Conservation (phyloP, 2,113 vertebrate genomes). For the Neopipo cinnamomea region DNA sequence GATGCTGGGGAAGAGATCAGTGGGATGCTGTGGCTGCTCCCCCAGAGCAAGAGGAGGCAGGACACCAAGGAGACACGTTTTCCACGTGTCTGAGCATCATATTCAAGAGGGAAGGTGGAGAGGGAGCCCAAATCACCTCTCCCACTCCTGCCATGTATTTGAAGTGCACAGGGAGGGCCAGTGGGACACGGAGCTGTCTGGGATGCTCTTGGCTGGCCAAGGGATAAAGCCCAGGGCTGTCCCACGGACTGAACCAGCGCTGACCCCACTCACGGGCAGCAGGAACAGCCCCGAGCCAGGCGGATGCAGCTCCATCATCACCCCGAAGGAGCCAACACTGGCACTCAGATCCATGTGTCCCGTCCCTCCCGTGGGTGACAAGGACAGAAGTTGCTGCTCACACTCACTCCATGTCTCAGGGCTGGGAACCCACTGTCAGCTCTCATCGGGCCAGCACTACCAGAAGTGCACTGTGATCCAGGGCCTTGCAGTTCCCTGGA, state of each 20-base stretch:
- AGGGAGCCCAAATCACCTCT: background rate
- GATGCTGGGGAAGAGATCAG: background rate
- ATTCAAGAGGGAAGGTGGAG: background rate
- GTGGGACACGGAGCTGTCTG: background rate
- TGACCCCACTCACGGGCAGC: background rate
- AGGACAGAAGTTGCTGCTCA: background rate
- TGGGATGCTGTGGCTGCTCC: background rate
- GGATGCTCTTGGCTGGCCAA: background rate
- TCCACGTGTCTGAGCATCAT: background rate
- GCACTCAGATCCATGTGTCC: background rate
- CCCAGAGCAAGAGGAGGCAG: background rate
- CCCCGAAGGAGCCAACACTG: background rate
- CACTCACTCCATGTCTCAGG: rapidly evolving
- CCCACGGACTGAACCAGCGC: background rate
- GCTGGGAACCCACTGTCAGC: background rate
- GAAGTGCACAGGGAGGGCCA: background rate
- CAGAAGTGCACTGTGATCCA: rapidly evolving
- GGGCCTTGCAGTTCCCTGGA: background rate
- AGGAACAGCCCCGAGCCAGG: background rate
- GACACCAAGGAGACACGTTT: background rate
- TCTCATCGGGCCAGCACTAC: background rate
- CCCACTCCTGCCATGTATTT: background rate
- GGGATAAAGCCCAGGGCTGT: background rate
- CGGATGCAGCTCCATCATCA: background rate
- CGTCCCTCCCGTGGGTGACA: rapidly evolving